Percentiles rank a stretch among this genome's conserved stretches.
These are phyloP conservation scores for Sebastes minor DNA, from an alignment of 2,797 vertebrate genomes.

Conservation along the genomic window DNA sequence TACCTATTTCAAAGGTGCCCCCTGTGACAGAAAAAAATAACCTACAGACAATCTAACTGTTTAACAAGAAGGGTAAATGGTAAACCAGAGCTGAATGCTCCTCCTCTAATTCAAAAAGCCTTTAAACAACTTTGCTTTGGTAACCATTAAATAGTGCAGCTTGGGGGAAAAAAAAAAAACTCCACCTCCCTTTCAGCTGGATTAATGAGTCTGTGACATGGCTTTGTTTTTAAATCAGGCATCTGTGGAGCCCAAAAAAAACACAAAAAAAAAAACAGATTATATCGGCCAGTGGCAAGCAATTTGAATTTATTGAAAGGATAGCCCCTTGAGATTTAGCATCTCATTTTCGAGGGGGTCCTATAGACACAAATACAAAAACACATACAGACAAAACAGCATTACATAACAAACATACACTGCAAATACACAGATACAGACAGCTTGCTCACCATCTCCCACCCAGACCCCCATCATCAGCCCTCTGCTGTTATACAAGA, in stretches of 20 bases:
- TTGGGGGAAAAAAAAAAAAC: neutral
- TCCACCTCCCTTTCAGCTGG: slow-evolving; percentile 2
- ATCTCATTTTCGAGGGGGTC: no score
- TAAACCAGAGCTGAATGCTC: slow-evolving; percentile 33
- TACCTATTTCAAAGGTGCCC: slow-evolving; percentile 35
- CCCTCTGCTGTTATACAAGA: no score
- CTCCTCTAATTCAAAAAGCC: slow-evolving; percentile 17
- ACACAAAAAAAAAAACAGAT: neutral
- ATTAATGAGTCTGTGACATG: slow-evolving; percentile 44
- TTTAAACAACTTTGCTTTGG: slow-evolving; percentile 34
- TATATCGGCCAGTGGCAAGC: neutral
- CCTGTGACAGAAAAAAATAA: slow-evolving; percentile 17
- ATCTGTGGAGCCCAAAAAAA: slow-evolving; percentile 7
- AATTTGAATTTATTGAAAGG: neutral
- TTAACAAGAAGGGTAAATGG: slow-evolving; percentile 42
- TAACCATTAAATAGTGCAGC: slow-evolving; percentile 45
- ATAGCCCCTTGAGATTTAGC: no score
- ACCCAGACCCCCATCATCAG: no score
- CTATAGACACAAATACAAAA: no score
- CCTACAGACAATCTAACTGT: slow-evolving; percentile 20
- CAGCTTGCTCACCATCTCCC: no score
- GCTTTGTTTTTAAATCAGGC: slow-evolving; percentile 38
- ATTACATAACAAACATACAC: no score
- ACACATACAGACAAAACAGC: no score
- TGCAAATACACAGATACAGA: no score